phyloP scores from a whole-genome alignment of 2,113 vertebrate genomes.

The Calonectris borealis region DNA sequence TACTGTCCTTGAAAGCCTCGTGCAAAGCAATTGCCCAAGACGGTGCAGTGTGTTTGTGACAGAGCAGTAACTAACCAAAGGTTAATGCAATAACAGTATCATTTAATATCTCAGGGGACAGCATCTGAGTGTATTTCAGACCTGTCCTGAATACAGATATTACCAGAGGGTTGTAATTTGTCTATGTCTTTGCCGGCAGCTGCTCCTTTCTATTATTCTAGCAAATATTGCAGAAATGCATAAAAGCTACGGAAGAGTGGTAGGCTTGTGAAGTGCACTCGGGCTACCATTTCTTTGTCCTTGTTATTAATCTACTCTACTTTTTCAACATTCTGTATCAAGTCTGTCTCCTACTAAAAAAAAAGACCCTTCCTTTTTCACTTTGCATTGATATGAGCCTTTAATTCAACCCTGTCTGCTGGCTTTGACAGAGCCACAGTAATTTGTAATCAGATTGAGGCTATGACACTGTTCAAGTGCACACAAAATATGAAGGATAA shows the following conservation, averaged over 20 bases:
- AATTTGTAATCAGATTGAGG: not conserved
- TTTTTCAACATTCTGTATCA: not conserved
- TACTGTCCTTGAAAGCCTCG: not conserved
- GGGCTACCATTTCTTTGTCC: not conserved
- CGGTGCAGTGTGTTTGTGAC: not conserved
- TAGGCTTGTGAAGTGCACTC: not conserved
- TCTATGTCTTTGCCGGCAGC: slow-evolving; percentile 1
- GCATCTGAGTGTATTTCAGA: not conserved
- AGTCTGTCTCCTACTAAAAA: not conserved
- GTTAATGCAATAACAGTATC: not conserved
- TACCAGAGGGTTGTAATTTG: not conserved
- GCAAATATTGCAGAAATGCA: slow-evolving; percentile 1
- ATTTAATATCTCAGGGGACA: not conserved
- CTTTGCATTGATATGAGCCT: not conserved
- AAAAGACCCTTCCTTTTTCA: not conserved
- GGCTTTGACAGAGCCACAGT: not conserved
- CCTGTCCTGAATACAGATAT: not conserved
- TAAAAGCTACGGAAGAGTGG: not conserved
- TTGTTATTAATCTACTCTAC: not conserved
- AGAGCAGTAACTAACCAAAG: not conserved
- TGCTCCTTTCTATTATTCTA: slow-evolving; percentile 20
- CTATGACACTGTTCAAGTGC: not conserved
- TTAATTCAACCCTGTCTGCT: slow-evolving; percentile 8
- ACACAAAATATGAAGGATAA: not conserved
- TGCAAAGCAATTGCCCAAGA: not conserved